Evolutionary conservation across 2,888 invertebrate genomes (phyloP).

Genomic region (Xestia c-nigrum): DNA sequence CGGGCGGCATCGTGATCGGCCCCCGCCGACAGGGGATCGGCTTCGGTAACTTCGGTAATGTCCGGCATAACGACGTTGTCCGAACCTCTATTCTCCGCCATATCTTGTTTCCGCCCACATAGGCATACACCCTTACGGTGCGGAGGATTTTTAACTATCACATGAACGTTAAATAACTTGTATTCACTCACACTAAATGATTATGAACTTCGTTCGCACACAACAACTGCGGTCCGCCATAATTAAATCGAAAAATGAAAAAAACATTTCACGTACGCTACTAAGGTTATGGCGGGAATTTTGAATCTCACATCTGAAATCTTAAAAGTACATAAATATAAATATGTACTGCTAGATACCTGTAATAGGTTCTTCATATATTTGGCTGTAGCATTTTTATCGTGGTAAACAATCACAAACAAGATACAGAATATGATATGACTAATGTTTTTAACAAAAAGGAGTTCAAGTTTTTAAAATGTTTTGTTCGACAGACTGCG

Average conservation of each 20-base stretch:
- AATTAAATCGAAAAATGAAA: conserved; percentile 77
- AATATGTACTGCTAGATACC: background rate
- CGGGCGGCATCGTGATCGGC: conserved; percentile 91
- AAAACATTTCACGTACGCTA: conserved; percentile 74
- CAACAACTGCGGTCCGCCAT: conserved; percentile 83
- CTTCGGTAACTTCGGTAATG: conserved; percentile 92
- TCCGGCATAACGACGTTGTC: conserved; percentile 93
- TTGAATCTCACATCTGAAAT: conserved; percentile 65
- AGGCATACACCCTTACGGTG: conserved; percentile 73
- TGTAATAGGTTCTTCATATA: background rate
- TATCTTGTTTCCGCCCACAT: conserved; percentile 80
- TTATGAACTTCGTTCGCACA: conserved; percentile 71
- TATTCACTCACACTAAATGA: conserved; percentile 62
- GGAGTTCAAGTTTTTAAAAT: background rate
- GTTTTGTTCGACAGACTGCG: background rate
- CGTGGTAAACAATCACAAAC: conserved; percentile 1
- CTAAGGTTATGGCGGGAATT: conserved; percentile 79
- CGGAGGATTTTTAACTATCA: conserved; percentile 71
- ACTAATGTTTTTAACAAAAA: background rate
- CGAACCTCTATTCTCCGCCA: conserved; percentile 89
- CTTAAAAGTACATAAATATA: background rate
- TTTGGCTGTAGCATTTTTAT: background rate
- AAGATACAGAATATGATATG: background rate
- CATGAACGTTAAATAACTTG: conserved; percentile 65
- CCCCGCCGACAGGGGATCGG: conserved; percentile 91